Evolutionary conservation across 2,113 vertebrate species (phyloP), one percentile per base, ranked within the genome.

Genomic region (Callocephalon fimbriatum): DNA sequence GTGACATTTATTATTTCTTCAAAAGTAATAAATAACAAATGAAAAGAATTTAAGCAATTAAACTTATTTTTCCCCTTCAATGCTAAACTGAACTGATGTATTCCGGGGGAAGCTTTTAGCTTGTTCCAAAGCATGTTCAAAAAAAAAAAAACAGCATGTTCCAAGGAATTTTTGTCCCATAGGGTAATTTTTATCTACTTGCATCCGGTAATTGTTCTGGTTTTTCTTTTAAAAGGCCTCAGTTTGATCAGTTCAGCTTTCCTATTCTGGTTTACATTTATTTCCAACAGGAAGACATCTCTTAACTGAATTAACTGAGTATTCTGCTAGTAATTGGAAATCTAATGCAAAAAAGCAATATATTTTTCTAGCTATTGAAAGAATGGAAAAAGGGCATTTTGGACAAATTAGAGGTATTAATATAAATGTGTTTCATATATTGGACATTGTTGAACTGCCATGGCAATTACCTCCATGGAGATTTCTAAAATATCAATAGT

Each of bases 131-230:
- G 31, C n/a, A 56, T n/a, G 54, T n/a, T 21, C 2, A 56, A 56
- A n/a, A 51, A 51, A 56, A n/a, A 53, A 14, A 1, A 31, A 56
- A 56, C 19, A 86, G 76, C 73, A 45, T 0, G 1, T 88, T 83
- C 70, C 63, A 67, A 15, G 10, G 63, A 83, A 89, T 84, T 86
- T 83, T 27, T 87, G 62, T 79, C 75, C 76, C 68, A 65, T 1
- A 44, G 65, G 88, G 50, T 80, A 51, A 61, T 67, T n/a, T 74
- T 63, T 84, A 89, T 92, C 83, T 74, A 14, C 53, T 78, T 68
- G 56, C 65, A 85, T 95, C 96, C 86, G 4, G 82, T 32, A 86
- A 97, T 95, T 90, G 92, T 95, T 92, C 48, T 86, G 1, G 48
- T 94, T 91, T 93, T 86, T 67, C 63, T 81, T 81, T 4, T 7